These are phyloP conservation scores for Drosophila carrolli DNA, from an alignment of 1,140 invertebrate genomes.

Conservation along the genomic window DNA sequence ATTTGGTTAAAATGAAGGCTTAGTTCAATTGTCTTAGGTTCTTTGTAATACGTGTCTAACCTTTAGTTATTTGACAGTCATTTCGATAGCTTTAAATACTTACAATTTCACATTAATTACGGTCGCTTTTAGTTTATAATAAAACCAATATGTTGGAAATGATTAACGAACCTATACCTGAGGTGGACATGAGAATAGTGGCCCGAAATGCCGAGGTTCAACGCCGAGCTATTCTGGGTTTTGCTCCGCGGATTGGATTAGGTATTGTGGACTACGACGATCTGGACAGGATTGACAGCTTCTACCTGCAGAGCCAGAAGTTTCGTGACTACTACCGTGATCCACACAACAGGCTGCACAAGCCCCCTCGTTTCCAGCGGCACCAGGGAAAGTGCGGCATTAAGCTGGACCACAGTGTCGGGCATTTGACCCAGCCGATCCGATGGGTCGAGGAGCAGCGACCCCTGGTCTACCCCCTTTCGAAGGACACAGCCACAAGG, in stretches of 20 bases:
- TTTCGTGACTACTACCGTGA: constrained; percentile 76
- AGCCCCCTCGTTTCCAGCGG: constrained; percentile 39
- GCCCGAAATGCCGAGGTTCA: constrained; percentile 36
- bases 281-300: constrained; percentile 64
- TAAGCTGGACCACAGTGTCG: constrained; percentile 41
- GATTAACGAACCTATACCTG: constrained; percentile 43
- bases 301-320: constrained; percentile 70
- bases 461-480: constrained; percentile 47
- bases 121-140: not conserved
- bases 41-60: no score
- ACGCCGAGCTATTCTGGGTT: constrained; percentile 56
- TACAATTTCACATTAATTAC: not conserved
- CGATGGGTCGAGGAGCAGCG: constrained; percentile 23
- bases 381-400: constrained; percentile 59
- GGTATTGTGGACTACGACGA: constrained; percentile 64
- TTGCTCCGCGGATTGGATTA: constrained; percentile 63
- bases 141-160: constrained; percentile 12
- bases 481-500: constrained; percentile 31
- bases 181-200: constrained; percentile 72
- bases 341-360: constrained; percentile 61
- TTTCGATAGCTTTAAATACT: no score
- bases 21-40: no score
- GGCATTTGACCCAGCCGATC: constrained; percentile 43
- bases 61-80: not conserved
- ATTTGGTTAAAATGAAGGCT: no score